These are phyloP conservation scores for Chaetorhynchus papuensis DNA, from an alignment of 2,113 vertebrate species.

Conservation along the genomic window DNA sequence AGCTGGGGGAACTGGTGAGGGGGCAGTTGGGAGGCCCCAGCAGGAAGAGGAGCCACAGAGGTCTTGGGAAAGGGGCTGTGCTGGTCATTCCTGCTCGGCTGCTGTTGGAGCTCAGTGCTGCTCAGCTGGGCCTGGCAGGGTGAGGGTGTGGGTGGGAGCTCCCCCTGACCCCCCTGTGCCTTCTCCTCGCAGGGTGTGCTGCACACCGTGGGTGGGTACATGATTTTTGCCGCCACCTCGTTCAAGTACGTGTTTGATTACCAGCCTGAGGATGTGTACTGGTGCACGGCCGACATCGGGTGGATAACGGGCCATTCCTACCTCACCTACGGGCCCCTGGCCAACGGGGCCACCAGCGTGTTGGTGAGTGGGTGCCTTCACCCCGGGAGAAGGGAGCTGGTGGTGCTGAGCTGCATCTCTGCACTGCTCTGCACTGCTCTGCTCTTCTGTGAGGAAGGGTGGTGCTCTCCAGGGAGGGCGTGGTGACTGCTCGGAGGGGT, in stretches of 20 bases:
- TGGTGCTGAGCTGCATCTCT: background rate
- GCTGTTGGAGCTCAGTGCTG: background rate
- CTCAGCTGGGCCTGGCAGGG: background rate
- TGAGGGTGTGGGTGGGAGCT: background rate
- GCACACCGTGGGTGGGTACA: constrained; percentile 91
- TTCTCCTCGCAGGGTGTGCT: constrained; percentile 83
- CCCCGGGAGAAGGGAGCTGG: background rate
- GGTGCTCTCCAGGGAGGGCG: background rate
- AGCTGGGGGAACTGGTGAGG: background rate
- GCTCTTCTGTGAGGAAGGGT: background rate
- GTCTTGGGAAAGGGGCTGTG: background rate
- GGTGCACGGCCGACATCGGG: constrained; percentile 97
- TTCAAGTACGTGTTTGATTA: constrained; percentile 97
- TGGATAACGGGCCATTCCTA: constrained; percentile 99
- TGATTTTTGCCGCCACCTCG: constrained; percentile 88
- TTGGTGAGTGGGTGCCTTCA: constrained; percentile 76
- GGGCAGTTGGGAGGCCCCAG: fast-evolving
- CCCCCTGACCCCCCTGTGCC: background rate
- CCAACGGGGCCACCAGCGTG: constrained; percentile 90
- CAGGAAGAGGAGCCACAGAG: background rate
- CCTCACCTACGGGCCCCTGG: constrained; percentile 91
- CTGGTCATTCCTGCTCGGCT: background rate
- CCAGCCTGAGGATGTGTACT: constrained; percentile 88
- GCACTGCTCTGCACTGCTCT: background rate
- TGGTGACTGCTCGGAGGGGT: fast-evolving